Evolutionary conservation across 2,797 vertebrate species (phyloP).

Genomic region (Sphenodon punctatus): DNA sequence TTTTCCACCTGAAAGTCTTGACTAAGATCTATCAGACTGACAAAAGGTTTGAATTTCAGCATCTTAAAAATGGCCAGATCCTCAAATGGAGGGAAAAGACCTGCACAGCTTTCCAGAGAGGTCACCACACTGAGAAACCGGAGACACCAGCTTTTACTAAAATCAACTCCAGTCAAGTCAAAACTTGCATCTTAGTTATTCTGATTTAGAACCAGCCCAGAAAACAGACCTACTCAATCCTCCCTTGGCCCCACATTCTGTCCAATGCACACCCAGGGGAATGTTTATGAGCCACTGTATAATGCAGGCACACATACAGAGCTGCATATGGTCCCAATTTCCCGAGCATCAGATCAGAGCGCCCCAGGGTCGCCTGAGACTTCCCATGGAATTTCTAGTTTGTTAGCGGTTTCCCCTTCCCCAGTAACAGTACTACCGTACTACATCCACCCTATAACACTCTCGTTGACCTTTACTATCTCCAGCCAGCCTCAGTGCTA

Average conservation of each 20-base stretch:
- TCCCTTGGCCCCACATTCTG: too few species aligned
- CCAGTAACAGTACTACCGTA: not conserved
- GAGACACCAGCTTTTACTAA: not conserved
- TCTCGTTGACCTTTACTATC: not conserved
- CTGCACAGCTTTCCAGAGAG: not conserved
- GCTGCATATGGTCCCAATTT: not conserved
- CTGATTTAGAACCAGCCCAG: not conserved
- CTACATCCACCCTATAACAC: not conserved
- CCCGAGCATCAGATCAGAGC: not conserved
- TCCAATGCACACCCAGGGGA: not conserved
- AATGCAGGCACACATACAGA: not conserved
- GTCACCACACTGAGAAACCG: not conserved
- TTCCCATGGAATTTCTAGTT: not conserved
- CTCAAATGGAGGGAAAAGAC: not conserved
- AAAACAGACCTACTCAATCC: not conserved
- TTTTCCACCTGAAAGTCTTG: not conserved
- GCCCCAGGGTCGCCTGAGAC: not conserved
- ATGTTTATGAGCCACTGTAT: not conserved
- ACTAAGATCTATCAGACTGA: fast-evolving
- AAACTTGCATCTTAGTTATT: too few species aligned
- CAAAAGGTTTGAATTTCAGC: not conserved
- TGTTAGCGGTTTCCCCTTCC: not conserved
- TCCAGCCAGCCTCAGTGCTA: not conserved
- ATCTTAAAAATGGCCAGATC: not conserved
- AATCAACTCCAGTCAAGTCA: not conserved